Evolutionary conservation across 2,888 invertebrate genomes (phyloP), one percentile per base, ranked within the genome.

Genomic region (Drosophila helvetica): DNA sequence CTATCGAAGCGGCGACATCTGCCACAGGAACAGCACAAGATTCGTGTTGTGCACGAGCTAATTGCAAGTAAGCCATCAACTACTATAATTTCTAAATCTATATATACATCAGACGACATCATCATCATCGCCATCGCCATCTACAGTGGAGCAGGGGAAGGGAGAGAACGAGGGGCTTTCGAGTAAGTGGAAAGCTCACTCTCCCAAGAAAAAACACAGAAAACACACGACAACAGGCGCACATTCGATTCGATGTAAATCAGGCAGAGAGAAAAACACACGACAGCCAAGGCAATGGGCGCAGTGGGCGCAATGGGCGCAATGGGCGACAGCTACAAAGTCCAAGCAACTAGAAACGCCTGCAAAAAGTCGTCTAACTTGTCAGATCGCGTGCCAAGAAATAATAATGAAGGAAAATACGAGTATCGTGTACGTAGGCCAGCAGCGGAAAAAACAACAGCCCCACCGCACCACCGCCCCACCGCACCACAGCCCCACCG

Each of bases 321-420:
- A 70, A 55, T 70, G 38, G 76, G 82, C 82, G 81, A 86, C 75
- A 81, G 82, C 87, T 69, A 54, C 60, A 19, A 38, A 74, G 51
- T 58, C 64, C 48, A 60, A 77, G 58, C 48, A 52, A 56, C 42
- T 54, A 38, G 42, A 45, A 59, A 43, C 60, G 10, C 22, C 68
- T 50, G 46, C 74, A 57, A 56, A 71, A 78, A 75, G 75, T 71
- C 74, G 77, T 77, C 76, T 76, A 75, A 83, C 86, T 88, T 83
- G 86, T 75, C 83, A 79, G 88, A 83, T 85, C 85, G 85, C 85
- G 88, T 85, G 85, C 88, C 83, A 88, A 85, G 86, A 88, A 86
- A 86, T 88, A 88, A 88, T 88, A 86, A 80, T 87, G 80, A 86
- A 76, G 80, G 77, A 88, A 86, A 85, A 86, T 38, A 38, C 87